Conservation (phyloP, 2,888 invertebrate genomes). For the Campoplex nolae region DNA sequence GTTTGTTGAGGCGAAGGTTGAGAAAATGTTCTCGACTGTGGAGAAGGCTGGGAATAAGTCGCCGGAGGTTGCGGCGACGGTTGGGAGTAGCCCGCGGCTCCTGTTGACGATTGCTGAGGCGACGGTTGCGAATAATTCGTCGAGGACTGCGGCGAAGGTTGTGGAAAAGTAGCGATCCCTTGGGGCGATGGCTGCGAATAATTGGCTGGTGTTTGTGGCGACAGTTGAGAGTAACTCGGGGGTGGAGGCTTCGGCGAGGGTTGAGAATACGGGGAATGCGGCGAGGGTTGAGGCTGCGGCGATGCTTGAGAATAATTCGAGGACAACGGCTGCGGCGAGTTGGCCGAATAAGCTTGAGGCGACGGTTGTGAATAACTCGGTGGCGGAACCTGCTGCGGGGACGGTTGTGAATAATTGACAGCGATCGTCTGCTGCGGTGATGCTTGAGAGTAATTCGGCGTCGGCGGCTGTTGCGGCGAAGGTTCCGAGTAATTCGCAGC, state of each 20-base stretch:
- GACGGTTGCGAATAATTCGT: conserved; percentile 76
- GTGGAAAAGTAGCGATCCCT: conserved; percentile 71
- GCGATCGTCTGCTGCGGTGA: conserved; percentile 83
- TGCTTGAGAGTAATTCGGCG: conserved; percentile 85
- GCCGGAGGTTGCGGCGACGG: conserved; percentile 71
- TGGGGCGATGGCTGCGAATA: conserved; percentile 75
- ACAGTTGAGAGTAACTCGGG: conserved; percentile 73
- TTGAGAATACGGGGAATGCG: conserved; percentile 71
- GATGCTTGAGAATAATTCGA: conserved; percentile 80
- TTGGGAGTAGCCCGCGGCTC: conserved; percentile 74
- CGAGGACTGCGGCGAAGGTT: conserved; percentile 81
- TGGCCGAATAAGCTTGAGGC: conserved; percentile 71
- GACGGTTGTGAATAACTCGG: conserved; percentile 75
- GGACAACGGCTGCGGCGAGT: conserved; percentile 78
- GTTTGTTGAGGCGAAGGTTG: conserved; percentile 79
- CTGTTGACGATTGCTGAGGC: conserved; percentile 67
- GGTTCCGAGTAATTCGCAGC: conserved; percentile 80
- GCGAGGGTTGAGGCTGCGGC: conserved; percentile 76
- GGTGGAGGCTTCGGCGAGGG: conserved; percentile 82
- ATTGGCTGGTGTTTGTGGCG: conserved; percentile 83
- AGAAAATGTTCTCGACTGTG: conserved; percentile 74
- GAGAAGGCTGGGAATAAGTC: conserved; percentile 72
- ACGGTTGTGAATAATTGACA: conserved; percentile 76
- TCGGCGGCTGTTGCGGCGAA: conserved; percentile 78
- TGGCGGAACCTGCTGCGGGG: conserved; percentile 73